Base-by-base conservation (phyloP, 2,797 vertebrate species). In the Lateolabrax maculatus region DNA sequence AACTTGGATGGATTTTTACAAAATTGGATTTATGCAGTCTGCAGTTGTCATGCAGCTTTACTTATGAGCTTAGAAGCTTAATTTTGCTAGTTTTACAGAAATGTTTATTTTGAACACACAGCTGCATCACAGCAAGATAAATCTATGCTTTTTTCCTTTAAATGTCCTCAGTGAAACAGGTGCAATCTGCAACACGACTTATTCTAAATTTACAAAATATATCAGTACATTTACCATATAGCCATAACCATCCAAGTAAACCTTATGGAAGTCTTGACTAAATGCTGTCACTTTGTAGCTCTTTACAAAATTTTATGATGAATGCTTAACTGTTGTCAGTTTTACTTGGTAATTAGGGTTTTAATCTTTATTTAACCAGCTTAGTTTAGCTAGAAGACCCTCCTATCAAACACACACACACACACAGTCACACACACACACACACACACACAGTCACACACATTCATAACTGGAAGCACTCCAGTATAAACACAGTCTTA, bases 21-120 rank as follows among this genome's bases (percentile, higher is more conserved):
- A 43, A 86, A 86, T 75, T 84, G 69, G 75, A 86, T 89, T 85
- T 23, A 56, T 81, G 53, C 64, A 55, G 55, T 85, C 58, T 72
- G 48, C 15, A 70, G 58, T 77, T 71, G 69, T 74, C 68, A 39
- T 75, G 34, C 60, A 60, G 80, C 67, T 84, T 84, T 70, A 75
- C 60, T 85, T 62, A 66, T 36, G 23, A 79, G 77, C 56, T 77
- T 77, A 79, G 41, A 34, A 66, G 79, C 71, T 84, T 89, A 65
- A 75, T 85, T 79, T 83, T 63, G 23, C 25, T 53, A 68, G 71
- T 67, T 71, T 71, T 66, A 39, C 31, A n/a, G 46, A 74, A 53
- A 71, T 79, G 9, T 79, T 80, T 72, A 58, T 80, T 63, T 81
- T 34, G 43, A 79, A 51, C n/a, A 34, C 23, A 74, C 78, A 53